phyloP scores from a whole-genome alignment of 2,888 invertebrate genomes.

The Plebejus argus region DNA sequence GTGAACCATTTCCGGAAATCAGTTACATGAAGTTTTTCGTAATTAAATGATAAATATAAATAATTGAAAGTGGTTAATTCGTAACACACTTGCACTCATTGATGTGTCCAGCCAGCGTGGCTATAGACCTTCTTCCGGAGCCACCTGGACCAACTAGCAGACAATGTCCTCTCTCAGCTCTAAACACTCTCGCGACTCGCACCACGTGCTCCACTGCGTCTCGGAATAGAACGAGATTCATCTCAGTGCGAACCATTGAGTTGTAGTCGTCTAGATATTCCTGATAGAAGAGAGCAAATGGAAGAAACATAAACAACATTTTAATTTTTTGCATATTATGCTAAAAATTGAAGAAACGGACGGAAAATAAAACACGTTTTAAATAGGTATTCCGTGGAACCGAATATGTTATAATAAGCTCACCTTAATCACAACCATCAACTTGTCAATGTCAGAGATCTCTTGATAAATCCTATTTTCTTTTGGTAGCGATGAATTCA shows the following conservation, averaged over 20 bases:
- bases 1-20: background rate
- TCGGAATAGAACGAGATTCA: constrained; percentile 92
- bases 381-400: no score
- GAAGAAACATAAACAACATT: background rate
- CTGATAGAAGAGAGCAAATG: constrained; percentile 55
- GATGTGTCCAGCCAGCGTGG: constrained; percentile 90
- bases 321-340: background rate
- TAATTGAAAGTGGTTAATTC: background rate
- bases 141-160: constrained; percentile 94
- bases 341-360: no score
- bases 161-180: constrained; percentile 93
- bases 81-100: constrained; percentile 86
- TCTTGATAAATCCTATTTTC: constrained; percentile 91
- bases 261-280: constrained; percentile 94
- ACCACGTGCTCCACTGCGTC: constrained; percentile 94
- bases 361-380: no score
- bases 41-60: background rate
- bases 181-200: constrained; percentile 90
- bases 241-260: constrained; percentile 86
- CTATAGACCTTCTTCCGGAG: constrained; percentile 93
- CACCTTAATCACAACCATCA: constrained; percentile 86
- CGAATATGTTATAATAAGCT: no score
- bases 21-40: background rate
- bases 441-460: constrained; percentile 86
- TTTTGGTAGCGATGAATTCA: constrained; percentile 86